phyloP scores from a whole-genome alignment of 2,888 invertebrate genomes.

The Rotaria sp. region DNA sequence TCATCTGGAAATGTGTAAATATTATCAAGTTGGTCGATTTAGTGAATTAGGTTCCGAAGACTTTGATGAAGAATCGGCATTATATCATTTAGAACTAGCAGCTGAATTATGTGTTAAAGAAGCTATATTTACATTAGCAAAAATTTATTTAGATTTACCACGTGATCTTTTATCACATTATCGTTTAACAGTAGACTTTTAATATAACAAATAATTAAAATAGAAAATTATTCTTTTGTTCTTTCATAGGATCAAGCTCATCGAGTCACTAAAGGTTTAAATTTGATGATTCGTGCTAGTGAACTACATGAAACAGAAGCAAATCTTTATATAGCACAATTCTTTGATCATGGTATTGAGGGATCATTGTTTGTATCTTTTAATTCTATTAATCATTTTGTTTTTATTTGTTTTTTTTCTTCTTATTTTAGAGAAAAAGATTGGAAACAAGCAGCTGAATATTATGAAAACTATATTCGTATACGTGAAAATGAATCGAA shows the following conservation, averaged over 20 bases:
- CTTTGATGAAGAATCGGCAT: slow-evolving; percentile 58
- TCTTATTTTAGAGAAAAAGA: slow-evolving; percentile 27
- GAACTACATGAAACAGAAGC: slow-evolving; percentile 58
- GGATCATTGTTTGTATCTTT: slow-evolving; percentile 44
- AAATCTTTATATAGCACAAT: slow-evolving; percentile 58
- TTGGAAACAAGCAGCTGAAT: slow-evolving; percentile 36
- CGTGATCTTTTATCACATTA: slow-evolving; percentile 58
- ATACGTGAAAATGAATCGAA: slow-evolving; percentile 31
- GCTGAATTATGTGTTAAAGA: slow-evolving; percentile 59
- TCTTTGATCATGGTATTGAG: slow-evolving; percentile 57
- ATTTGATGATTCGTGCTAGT: slow-evolving; percentile 57
- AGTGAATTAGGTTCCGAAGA: slow-evolving; percentile 44
- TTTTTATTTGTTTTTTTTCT: neutral
- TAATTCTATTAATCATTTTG: neutral
- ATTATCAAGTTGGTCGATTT: slow-evolving; percentile 60
- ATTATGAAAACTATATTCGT: slow-evolving; percentile 33
- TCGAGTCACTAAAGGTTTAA: slow-evolving; percentile 52
- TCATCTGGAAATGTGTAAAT: slow-evolving; percentile 60
- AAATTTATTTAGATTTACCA: slow-evolving; percentile 57
- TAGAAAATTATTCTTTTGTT: neutral
- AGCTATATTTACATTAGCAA: slow-evolving; percentile 58
- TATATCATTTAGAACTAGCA: slow-evolving; percentile 59
- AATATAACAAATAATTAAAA: too few species aligned
- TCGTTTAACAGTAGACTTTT: slow-evolving; percentile 48
- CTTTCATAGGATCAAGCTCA: slow-evolving; percentile 43